Evolutionary conservation across 2,113 vertebrate species (phyloP), one percentile per base, ranked within the genome.

Genomic region (Spea multiplicata): DNA sequence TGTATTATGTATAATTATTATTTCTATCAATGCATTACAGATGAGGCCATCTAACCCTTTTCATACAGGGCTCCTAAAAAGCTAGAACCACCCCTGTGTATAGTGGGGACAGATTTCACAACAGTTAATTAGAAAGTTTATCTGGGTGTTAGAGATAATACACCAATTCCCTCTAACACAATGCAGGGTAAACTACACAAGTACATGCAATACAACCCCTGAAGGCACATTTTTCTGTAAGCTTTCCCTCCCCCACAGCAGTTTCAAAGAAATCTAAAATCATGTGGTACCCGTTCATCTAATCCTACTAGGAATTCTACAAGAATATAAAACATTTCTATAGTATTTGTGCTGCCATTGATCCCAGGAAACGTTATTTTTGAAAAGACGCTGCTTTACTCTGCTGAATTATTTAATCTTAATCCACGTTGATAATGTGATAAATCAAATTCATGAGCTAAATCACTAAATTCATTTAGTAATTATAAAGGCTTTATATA

Each of bases 291-390:
- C 75, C 16, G 75, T 61, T 67, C 67, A 61, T 70, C 53, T 77
- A 77, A 77, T 77, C 75, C 75, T 59, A 62, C 66, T 14, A 77
- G 70, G 75, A 77, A 77, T 77, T 77, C 55, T 70, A 14, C 67
- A 77, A 59, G 66, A 77, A 77, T n/a, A 70, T 71, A 62, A 66
- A 71, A 62, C 75, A 49, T 77, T 70, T 71, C 55, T 62, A 61
- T 49, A 62, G 66, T 62, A 70, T 62, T 77, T 61, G 8, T 44
- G 10, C 6, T 49, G 52, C 55, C 66, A 70, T 70, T 62, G 52
- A n/a, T 49, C 48, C 61, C 49, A 71, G 57, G 48, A 78, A 4
- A 64, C 8, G 47, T 52, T 53, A 52, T 71, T 72, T 4, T 55
- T 8, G 10, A 10, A 8, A 61, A 71, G 16, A 47, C 1, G 55